Base-by-base conservation (phyloP, 2,113 vertebrate genomes). In the Rhea pennata region DNA sequence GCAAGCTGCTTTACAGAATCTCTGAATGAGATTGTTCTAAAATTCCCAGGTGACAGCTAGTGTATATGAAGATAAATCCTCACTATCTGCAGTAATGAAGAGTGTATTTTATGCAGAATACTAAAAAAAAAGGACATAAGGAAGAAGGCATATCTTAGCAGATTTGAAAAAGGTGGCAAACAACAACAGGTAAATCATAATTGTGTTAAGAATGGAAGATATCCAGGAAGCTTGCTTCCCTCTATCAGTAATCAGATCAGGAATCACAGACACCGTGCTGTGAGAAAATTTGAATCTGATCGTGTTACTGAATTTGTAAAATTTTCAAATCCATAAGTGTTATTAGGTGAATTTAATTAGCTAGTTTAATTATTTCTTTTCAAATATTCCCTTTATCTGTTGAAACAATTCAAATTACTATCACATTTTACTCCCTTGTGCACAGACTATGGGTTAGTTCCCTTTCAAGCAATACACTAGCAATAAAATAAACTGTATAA, bases 31-130 rank as follows among this genome's bases (percentile, higher is more conserved):
- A 96, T 94, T 15, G 70, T 79, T 93, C 51, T 86, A 93, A 97
- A 97, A 97, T 93, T 96, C 87, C 92, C 71, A 88, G n/a, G 75
- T 97, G 95, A 88, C 80, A 97, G 80, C 51, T 84, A 51, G 51
- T 62, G 54, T 78, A 88, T 90, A 95, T 87, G 82, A 97, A 96
- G 91, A 94, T 73, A 96, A 87, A 93, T 96, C 81, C 88, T 97
- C 82, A 70, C 17, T 97, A 71, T 87, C 86, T 93, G 74, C 40
- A 66, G 69, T 86, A 97, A 96, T 62, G 61, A 97, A 96, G 73
- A 93, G 26, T 56, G 64, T 44, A 44, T 81, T 88, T 95, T 87
- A 91, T 77, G 59, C 50, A 94, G 87, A 96, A 93, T 95, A 78
- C 22, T 97, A 95, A 97, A 96, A 91, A 96, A 91, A 95, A 90